Base-by-base conservation (phyloP, 2,113 vertebrate species). In the Chunga burmeisteri region DNA sequence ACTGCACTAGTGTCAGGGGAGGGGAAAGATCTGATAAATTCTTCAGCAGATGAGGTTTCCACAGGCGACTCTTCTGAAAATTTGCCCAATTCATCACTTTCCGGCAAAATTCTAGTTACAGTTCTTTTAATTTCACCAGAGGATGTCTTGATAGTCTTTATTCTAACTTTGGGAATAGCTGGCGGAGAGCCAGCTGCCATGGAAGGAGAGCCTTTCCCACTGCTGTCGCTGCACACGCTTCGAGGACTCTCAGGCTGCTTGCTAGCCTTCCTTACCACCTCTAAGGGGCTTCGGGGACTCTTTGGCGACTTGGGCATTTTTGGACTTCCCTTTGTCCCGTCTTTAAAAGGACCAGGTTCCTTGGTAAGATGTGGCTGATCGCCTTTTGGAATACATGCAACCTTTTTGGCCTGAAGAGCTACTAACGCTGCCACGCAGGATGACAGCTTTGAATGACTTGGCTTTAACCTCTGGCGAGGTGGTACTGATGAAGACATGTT, bases 101-200 rank as follows among this genome's bases (percentile, higher is more conserved):
- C 99, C 16, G 99, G 99, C 79, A 99, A 96, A 92, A 99, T 98
- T 85, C 99, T 98, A 4, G 99, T 99, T 56, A 99, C 98, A 4
- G 99, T 99, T 88, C 99, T 98, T 97, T 99, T 99, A 94, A 99
- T 99, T 96, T 99, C 99, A 66, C 99, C 99, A 3, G 99, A 99
- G 21, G 98, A 99, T 3, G 99, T 99, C 98, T 99, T 99, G 86
- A 99, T 99, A 74, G 99, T 99, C 97, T 99, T 99, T 94, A 99
- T 99, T 90, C 99, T 98, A 75, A 99, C 99, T 98, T 99, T 99
- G 84, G 99, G 99, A 93, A 99, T 99, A 11, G 99, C 99, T 70
- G 99, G 99, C 0, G 99, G 99, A 32, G 99, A 99, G 61, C 99
- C 97, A 4, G 99, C 98, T 38, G 98, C 96, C 95, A 99, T 98